Evolutionary conservation across 2,113 vertebrate genomes (phyloP), one percentile per base, ranked within the genome.

Genomic region (Columbina picui): DNA sequence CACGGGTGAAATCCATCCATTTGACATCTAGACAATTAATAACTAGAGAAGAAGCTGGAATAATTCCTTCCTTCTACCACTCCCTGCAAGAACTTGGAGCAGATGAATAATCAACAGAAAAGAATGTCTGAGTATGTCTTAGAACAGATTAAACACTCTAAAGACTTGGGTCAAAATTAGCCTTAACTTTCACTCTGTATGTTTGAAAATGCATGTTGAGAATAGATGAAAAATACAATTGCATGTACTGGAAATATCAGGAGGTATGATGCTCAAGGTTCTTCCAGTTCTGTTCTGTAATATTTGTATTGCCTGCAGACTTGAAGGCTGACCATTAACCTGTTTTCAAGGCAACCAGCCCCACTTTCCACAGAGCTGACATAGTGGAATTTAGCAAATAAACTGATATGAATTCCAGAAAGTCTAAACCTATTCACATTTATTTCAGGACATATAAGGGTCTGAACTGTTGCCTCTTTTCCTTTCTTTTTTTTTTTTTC

Each of bases 401-500:
- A 34, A 60, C 10, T 6, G 29, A 43, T 69, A 85, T 7, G 50
- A n/a, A 43, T 47, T 52, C 59, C 53, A 68, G 26, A 27, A 91
- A 36, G 2, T 67, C 19, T 59, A 73, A 69, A 5, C 3, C 15
- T 63, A 75, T 61, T 8, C 57, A 55, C 6, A 3, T 6, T 65
- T 75, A 47, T 61, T 87, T 78, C 21, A n/a, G 21, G 7, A 70
- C 11, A 50, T 50, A 63, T 29, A 11, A 74, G 15, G 7, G 4
- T 67, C 50, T 60, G 13, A 80, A 60, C 12, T 57, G 6, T 65
- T 64, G 55, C 75, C 2, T 78, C 45, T 45, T 67, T 65, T 75
- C 2, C 3, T 53, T 63, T 29, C 3, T 65, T 59, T 43, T 12
- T 0, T 9, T 4, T 9, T 17, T 30, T 64, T 50, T 12, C 8